Conservation (phyloP, 37 sponge, comb jelly and placozoan genomes). For the Theonella swinhoei region DNA sequence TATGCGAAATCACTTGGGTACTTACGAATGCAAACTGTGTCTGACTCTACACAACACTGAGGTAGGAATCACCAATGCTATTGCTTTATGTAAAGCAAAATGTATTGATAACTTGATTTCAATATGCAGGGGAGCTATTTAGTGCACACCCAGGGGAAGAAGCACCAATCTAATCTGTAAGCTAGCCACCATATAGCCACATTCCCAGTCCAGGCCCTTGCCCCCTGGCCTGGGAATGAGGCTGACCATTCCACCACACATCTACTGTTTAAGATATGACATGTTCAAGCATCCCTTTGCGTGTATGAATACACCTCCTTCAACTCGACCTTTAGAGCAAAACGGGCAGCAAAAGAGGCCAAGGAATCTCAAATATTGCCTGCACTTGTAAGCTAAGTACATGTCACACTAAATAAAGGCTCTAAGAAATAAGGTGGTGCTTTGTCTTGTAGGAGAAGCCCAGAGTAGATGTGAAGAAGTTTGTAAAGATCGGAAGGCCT, state of each 20-base stretch:
- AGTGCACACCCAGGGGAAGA: slow-evolving; percentile 98
- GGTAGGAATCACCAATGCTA: slow-evolving; percentile 23
- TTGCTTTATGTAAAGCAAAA: too few species aligned
- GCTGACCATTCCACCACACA: too few species aligned
- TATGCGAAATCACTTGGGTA: slow-evolving; percentile 98
- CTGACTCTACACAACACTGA: slow-evolving; percentile 84
- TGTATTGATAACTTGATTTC: too few species aligned
- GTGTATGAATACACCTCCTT: background rate
- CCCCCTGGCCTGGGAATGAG: background rate
- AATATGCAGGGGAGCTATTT: slow-evolving; percentile 89
- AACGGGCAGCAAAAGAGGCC: slow-evolving; percentile 96
- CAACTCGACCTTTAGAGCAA: slow-evolving; percentile 63
- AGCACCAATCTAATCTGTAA: slow-evolving; percentile 96
- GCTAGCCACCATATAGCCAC: slow-evolving; percentile 16
- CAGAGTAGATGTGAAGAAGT: slow-evolving; percentile 87
- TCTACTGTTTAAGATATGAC: slow-evolving; percentile 5
- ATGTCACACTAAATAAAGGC: too few species aligned
- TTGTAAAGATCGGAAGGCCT: slow-evolving; percentile 98
- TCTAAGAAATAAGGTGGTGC: background rate
- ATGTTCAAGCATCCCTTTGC: background rate
- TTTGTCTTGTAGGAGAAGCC: slow-evolving; percentile 71
- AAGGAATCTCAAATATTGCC: slow-evolving; percentile 82
- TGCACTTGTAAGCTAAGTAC: slow-evolving; percentile 59
- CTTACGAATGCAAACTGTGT: slow-evolving; percentile 99
- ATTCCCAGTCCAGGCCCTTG: background rate